Evolutionary conservation across 1,140 invertebrate genomes (phyloP), one percentile per base, ranked within the genome.

Genomic region (Cryptotermes secundus): DNA sequence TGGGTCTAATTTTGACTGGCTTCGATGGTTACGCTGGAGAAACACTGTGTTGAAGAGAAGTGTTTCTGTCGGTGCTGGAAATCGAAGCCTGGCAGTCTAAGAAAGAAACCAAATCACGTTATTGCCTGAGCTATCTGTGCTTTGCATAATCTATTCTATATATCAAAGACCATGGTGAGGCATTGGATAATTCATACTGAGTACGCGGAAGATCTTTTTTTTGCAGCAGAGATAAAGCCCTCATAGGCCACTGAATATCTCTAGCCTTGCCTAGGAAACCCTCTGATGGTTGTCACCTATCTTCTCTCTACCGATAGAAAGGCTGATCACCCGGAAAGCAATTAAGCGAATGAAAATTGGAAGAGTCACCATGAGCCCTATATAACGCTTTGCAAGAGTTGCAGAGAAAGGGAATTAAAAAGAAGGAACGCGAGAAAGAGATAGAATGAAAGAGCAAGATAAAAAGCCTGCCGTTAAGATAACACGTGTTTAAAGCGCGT

Each of bases 331-430:
- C 81, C 81, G 81, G 81, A 82, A 82, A 82, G 81, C 81, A 82
- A 82, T 82, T 82, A 82, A 82, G 81, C 38, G 42, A 53, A 82
- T 82, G 81, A 82, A 82, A 82, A 82, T 82, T 82, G 81, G 81
- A 53, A 82, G 81, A 31, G 81, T 82, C 81, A 82, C 53, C 81
- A 45, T 31, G 59, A 26, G 31, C 59, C n/a, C n/a, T 72, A 49
- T 49, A 49, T 16, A 49, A 22, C 80, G 80, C 34, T 34, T 19
- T 45, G 81, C 34, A 38, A 10, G 34, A 38, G n/a, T 2, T 7
- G n/a, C 6, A 31, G 24, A 26, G 38, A 42, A 34, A 53, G 19
- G 24, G 81, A 81, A 26, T 22, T n/a, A n/a, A n/a, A n/a, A 35
- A 81, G 2, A 26, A n/a, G 36, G 4, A 81, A 14, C 19, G 36